phyloP scores from a whole-genome alignment of 2,113 vertebrate genomes.

The Tragelaphus imberbis region DNA sequence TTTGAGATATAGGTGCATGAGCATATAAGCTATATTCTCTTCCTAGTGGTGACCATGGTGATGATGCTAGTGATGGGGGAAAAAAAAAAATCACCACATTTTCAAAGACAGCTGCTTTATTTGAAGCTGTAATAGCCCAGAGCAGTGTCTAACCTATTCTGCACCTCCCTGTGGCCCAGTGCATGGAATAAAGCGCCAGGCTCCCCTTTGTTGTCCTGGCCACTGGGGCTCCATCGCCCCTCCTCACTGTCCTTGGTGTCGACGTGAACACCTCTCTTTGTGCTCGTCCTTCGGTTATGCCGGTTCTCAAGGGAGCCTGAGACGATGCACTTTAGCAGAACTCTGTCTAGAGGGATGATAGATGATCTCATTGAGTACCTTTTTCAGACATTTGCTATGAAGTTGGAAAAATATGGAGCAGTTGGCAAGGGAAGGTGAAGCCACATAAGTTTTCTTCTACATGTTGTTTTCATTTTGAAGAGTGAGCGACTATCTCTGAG shows the following conservation, averaged over 20 bases:
- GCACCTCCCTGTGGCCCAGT: not conserved
- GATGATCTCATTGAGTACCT: not conserved
- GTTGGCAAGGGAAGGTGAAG: not conserved
- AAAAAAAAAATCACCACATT: not conserved
- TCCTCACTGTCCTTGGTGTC: not conserved
- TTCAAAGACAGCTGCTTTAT: slow-evolving; percentile 41
- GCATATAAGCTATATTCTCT: not conserved
- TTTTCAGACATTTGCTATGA: not conserved
- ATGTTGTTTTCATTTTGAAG: slow-evolving; percentile 13
- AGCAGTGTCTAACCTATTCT: not conserved
- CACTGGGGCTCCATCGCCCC: not conserved
- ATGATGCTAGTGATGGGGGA: not conserved
- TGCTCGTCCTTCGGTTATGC: not conserved
- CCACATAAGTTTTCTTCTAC: not conserved
- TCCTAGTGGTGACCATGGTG: not conserved
- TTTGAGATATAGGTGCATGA: not conserved
- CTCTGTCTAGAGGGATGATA: not conserved
- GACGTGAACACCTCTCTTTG: not conserved
- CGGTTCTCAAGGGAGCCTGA: not conserved
- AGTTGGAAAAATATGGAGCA: not conserved
- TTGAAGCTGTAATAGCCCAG: slow-evolving; percentile 30
- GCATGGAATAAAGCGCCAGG: not conserved
- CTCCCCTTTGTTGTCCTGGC: not conserved
- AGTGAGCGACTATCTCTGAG: slow-evolving; percentile 18
- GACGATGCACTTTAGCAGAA: not conserved